phyloP scores from a whole-genome alignment of 2,888 invertebrate species.

The Metalampra italica region DNA sequence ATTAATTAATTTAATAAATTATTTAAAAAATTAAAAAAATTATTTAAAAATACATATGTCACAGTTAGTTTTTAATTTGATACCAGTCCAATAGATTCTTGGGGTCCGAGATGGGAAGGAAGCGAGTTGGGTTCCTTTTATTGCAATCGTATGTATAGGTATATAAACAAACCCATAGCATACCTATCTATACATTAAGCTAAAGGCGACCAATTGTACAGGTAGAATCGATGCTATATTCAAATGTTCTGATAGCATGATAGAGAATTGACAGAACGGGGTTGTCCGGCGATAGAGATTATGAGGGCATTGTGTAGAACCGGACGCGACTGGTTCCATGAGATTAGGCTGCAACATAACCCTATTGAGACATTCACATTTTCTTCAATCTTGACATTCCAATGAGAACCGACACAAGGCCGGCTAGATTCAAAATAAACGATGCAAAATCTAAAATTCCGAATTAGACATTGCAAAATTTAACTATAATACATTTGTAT shows the following conservation, averaged over 20 bases:
- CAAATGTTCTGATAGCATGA: not conserved
- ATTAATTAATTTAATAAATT: too few relatives aligned
- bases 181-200: too few relatives aligned
- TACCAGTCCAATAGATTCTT: too few relatives aligned
- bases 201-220: too few relatives aligned
- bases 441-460: constrained; percentile 17
- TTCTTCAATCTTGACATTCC: constrained; percentile 16
- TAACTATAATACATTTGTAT: not conserved
- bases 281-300: constrained; percentile 3
- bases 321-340: constrained; percentile 6
- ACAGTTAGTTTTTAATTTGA: too few relatives aligned
- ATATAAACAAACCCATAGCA: too few relatives aligned
- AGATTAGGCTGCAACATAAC: not conserved
- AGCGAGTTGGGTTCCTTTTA: too few relatives aligned
- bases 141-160: too few relatives aligned
- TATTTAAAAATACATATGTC: too few relatives aligned
- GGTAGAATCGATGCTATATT: not conserved
- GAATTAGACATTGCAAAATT: constrained; percentile 10
- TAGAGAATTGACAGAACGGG: constrained; percentile 4
- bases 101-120: too few relatives aligned
- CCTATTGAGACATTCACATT: constrained; percentile 24
- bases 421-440: constrained; percentile 22
- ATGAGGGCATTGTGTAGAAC: constrained; percentile 3
- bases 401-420: constrained; percentile 23
- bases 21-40: too few relatives aligned